Evolutionary conservation across 2,888 invertebrate species (phyloP), one percentile per base, ranked within the genome.

Genomic region (Tholera decimalis): DNA sequence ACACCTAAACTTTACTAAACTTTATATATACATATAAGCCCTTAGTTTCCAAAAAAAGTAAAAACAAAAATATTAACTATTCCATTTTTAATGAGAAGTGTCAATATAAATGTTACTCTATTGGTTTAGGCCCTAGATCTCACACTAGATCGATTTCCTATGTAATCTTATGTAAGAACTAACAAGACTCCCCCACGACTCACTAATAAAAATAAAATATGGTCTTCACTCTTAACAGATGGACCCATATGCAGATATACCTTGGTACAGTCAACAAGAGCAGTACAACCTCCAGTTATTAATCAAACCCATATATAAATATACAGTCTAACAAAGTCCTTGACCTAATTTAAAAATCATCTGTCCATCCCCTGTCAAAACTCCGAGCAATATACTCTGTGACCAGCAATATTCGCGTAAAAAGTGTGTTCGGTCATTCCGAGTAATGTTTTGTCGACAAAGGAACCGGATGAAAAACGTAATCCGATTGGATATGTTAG

Each of bases 401-500:
- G 60, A 39, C 53, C 61, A 58, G 60, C 76, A 65, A 70, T 73
- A 49, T 41, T 22, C 22, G 28, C 15, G 39, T 24, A 55, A 30
- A 64, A 35, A 54, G 28, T 53, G n/a, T 47, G 54, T 33, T 59
- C 60, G 61, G 51, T 43, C 72, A 63, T 70, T 30, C 62, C 60
- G 59, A 49, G 44, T 71, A 60, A 73, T 79, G 57, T 81, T 81
- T 60, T 59, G 51, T 55, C 58, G 62, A 62, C 47, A 61, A 55
- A 49, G 54, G 59, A 71, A 62, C 56, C 24, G 47, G 54, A 71
- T 69, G 65, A 80, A 82, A 79, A 80, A 82, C 70, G 53, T 77
- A 73, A 82, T 81, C 68, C 66, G 64, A 57, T 69, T 65, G 61
- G 66, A 79, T 68, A 62, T 67, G 59, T 82, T 77, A 75, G 80